Evolutionary conservation across 2,888 invertebrate species (phyloP).

Genomic region (Agrotis segetum): DNA sequence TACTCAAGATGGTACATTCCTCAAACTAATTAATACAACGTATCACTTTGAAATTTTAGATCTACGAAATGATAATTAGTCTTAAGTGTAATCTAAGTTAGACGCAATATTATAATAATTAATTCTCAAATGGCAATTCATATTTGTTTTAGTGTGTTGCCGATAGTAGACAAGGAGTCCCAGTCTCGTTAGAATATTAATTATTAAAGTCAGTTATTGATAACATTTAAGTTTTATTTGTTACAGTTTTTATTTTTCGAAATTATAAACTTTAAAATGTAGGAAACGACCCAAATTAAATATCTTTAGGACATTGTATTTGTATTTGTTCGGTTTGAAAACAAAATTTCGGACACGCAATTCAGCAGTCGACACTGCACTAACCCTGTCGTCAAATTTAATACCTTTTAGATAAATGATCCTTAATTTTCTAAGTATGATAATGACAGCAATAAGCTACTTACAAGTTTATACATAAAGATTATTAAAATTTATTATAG

Average conservation of each 20-base stretch:
- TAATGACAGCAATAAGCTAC: too few relatives aligned
- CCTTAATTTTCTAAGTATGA: not conserved
- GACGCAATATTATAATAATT: not conserved
- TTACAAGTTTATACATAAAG: too few relatives aligned
- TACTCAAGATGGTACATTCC: conserved; percentile 13
- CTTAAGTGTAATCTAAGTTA: not conserved
- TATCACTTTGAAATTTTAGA: not conserved
- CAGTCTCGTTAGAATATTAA: not conserved
- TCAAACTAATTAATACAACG: conserved; percentile 21
- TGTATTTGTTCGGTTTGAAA: too few relatives aligned
- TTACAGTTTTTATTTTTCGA: too few relatives aligned
- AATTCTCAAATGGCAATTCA: not conserved
- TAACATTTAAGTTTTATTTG: too few relatives aligned
- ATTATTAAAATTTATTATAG: too few relatives aligned
- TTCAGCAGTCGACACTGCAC: too few relatives aligned
- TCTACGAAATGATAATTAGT: conserved; percentile 7
- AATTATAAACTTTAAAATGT: too few relatives aligned
- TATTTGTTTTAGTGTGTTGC: not conserved
- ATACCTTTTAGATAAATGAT: not conserved
- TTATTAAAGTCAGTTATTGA: not conserved
- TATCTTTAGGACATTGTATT: too few relatives aligned
- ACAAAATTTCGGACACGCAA: too few relatives aligned
- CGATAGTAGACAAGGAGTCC: not conserved
- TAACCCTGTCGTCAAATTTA: not conserved
- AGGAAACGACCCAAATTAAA: too few relatives aligned